Evolutionary conservation across 2,888 invertebrate species (phyloP).

Genomic region (Coecobrya sp.): DNA sequence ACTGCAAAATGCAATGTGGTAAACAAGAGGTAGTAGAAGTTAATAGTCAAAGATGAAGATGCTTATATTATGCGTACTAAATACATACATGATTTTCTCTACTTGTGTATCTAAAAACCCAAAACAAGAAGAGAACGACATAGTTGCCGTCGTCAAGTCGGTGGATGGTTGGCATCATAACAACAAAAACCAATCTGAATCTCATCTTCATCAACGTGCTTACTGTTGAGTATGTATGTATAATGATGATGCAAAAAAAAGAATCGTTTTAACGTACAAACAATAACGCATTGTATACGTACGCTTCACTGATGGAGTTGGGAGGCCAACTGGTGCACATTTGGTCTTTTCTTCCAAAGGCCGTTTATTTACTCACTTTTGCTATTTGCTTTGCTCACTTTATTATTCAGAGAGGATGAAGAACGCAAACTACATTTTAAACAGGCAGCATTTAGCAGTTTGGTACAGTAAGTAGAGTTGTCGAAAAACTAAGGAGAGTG

Average conservation of each 20-base stretch:
- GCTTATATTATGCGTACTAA: no score
- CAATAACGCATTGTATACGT: background rate
- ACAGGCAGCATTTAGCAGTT: background rate
- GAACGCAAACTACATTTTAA: conserved; percentile 41
- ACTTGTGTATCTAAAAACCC: background rate
- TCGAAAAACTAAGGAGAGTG: no score
- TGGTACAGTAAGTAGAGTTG: no score
- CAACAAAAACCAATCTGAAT: conserved; percentile 34
- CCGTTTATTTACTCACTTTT: conserved; percentile 21
- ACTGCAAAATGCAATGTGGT: conserved; percentile 29
- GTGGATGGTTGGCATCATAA: conserved; percentile 1
- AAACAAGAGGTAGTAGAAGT: background rate
- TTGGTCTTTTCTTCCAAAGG: conserved; percentile 29
- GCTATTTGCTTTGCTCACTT: background rate
- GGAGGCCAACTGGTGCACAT: conserved; percentile 70
- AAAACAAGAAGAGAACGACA: conserved; percentile 1
- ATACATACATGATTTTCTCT: no score
- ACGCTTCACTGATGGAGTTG: background rate
- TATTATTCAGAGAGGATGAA: background rate
- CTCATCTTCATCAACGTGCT: conserved; percentile 27
- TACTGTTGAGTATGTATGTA: background rate
- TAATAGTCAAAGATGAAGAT: background rate
- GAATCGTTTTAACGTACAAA: background rate
- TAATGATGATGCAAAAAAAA: conserved; percentile 58
- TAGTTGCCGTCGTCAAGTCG: background rate